Conservation (phyloP, 2,797 vertebrate genomes). For the Myotis vivesi region DNA sequence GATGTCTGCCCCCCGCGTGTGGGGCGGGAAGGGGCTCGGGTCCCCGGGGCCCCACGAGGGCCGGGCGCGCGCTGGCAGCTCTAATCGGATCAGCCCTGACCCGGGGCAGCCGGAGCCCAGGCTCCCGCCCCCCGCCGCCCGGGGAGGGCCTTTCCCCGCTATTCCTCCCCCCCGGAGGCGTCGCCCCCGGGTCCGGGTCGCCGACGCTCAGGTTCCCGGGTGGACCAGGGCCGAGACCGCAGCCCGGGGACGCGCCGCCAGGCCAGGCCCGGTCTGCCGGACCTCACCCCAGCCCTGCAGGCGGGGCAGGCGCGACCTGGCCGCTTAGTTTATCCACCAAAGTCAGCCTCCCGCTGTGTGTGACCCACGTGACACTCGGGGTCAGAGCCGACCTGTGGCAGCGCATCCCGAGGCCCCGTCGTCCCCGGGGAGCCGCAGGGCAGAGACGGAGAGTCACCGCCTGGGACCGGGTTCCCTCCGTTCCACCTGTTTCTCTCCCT, state of each 20-base stretch:
- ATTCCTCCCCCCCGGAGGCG: neutral
- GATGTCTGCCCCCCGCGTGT: neutral
- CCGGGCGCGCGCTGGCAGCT: slow-evolving; percentile 58
- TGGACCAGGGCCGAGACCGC: neutral
- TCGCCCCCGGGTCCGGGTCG: neutral
- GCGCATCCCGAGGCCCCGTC: too few relatives aligned
- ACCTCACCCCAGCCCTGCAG: neutral
- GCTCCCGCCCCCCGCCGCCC: neutral
- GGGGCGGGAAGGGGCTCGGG: neutral
- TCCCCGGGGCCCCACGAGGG: neutral
- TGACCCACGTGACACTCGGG: neutral
- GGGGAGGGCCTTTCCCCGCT: neutral
- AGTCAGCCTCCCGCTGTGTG: neutral
- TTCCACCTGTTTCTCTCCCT: neutral
- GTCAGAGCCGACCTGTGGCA: neutral
- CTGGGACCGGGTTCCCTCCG: neutral
- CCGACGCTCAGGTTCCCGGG: neutral
- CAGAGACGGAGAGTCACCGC: neutral
- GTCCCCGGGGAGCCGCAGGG: neutral
- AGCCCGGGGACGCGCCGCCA: neutral
- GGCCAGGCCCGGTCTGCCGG: neutral
- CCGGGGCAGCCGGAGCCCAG: slow-evolving; percentile 33
- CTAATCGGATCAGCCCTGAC: slow-evolving; percentile 75
- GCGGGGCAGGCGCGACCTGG: neutral
- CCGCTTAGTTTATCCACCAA: neutral